Evolutionary conservation across 2,888 invertebrate species (phyloP), one percentile per base, ranked within the genome.

Genomic region (Rosalia funebris): DNA sequence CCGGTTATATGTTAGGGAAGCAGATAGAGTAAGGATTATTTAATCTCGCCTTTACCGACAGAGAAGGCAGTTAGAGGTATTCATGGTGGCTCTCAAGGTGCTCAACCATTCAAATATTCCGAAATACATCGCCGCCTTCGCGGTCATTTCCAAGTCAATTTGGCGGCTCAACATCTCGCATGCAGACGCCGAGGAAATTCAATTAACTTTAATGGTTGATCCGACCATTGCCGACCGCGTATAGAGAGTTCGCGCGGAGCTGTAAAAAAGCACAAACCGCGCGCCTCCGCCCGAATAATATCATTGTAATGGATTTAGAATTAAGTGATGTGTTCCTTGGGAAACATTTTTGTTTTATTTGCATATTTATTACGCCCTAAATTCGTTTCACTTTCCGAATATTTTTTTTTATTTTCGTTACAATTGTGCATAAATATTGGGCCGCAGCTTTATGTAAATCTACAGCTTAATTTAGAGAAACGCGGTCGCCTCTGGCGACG

Each of bases 121-220:
- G 75, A 76, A 77, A 76, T 77, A 79, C 78, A 77, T 79, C 75
- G 77, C 75, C 76, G 75, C 74, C 75, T 76, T 71, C 77, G 74
- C 75, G 79, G 79, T 81, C 80, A 81, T 81, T 81, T 81, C 81
- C 79, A 80, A 81, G 81, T 82, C 82, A 81, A 82, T 81, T 81
- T 80, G 79, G 79, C 77, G 79, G 78, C 76, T 79, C 78, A 77
- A 77, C 78, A 78, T 78, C 75, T 77, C 76, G 77, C 79, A 78
- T 78, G 79, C 78, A 79, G 80, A 78, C 79, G 78, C 78, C 73
- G 73, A 79, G 82, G 81, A 82, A 83, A 83, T 83, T 83, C 83
- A 83, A 83, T 83, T 83, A 84, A 83, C 82, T 83, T 84, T 83
- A 83, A 84, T 83, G 82, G 82, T 78, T 78, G 81, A 81, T 80